phyloP scores from a whole-genome alignment of 37 sponge, comb jelly and placozoan species.

The Crambe crambe region DNA sequence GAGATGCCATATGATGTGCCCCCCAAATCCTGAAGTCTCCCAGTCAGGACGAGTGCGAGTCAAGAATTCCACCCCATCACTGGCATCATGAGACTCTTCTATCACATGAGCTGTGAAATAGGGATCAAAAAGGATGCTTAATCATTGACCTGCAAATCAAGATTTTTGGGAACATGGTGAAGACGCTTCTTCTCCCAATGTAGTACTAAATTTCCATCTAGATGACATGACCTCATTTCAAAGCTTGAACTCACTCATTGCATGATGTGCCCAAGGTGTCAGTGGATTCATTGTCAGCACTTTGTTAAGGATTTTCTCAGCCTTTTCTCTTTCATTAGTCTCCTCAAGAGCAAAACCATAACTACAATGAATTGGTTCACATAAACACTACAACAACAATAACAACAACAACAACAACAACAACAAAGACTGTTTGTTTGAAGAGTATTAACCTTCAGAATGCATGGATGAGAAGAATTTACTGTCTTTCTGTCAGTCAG shows the following conservation, averaged over 20 bases:
- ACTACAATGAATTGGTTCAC: too few relatives aligned
- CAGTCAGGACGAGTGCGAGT: slow-evolving; percentile 50
- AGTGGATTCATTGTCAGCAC: slow-evolving; percentile 16
- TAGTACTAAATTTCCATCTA: too few relatives aligned
- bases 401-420: slow-evolving; percentile 11
- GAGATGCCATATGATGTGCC: slow-evolving; percentile 81
- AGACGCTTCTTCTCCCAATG: too few relatives aligned
- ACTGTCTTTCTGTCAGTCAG: too few relatives aligned
- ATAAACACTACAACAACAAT: neutral
- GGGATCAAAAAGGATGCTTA: neutral
- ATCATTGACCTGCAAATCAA: neutral
- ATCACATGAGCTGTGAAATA: slow-evolving; percentile 58
- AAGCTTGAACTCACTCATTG: slow-evolving; percentile 42
- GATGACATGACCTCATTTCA: too few relatives aligned
- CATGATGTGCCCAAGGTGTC: slow-evolving; percentile 45
- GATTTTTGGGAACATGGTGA: neutral
- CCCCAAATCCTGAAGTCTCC: slow-evolving; percentile 23
- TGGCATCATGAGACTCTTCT: slow-evolving; percentile 51
- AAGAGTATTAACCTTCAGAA: too few relatives aligned
- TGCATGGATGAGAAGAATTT: too few relatives aligned
- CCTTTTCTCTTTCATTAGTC: slow-evolving; percentile 36
- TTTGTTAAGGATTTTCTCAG: slow-evolving; percentile 37
- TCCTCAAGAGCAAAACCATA: slow-evolving; percentile 57
- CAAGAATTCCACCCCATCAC: slow-evolving; percentile 74
- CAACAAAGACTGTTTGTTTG: too few relatives aligned